phyloP scores from a whole-genome alignment of 2,113 vertebrate species.

The Hippocampus mohnikei region DNA sequence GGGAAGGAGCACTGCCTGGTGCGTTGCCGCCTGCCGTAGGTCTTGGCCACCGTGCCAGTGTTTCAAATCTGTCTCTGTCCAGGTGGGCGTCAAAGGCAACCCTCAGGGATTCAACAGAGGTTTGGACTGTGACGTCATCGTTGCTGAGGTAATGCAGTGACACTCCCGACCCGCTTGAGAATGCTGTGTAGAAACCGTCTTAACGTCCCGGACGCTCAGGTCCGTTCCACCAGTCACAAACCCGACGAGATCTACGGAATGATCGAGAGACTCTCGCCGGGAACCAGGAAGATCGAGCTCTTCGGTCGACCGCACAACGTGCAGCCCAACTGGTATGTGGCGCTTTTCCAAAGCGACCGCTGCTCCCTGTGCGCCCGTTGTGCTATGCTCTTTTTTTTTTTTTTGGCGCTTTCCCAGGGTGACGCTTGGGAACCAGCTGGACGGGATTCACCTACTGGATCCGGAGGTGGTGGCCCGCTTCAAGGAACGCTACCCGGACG shows the following conservation, averaged over 20 bases:
- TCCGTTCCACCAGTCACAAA: conserved; percentile 92
- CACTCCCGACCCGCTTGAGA: neutral
- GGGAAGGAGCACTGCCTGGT: conserved; percentile 93
- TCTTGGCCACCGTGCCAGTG: neutral
- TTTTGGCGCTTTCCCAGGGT: conserved; percentile 68
- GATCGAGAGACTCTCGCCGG: conserved; percentile 89
- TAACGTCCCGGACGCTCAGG: conserved; percentile 63
- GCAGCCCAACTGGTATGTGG: conserved; percentile 84
- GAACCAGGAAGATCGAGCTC: conserved; percentile 88
- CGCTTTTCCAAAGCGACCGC: neutral
- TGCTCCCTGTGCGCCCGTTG: neutral
- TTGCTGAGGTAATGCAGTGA: conserved; percentile 79
- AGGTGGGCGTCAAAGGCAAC: conserved; percentile 91
- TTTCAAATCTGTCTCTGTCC: conserved; percentile 1
- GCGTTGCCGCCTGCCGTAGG: neutral
- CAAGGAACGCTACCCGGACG: conserved; percentile 86
- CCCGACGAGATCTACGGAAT: conserved; percentile 94
- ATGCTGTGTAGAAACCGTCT: too few species aligned
- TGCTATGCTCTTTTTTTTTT: neutral
- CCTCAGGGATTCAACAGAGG: conserved; percentile 91
- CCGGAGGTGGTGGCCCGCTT: conserved; percentile 88
- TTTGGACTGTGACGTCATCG: conserved; percentile 89
- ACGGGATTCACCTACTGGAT: conserved; percentile 88
- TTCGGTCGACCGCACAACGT: conserved; percentile 92
- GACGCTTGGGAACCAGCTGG: conserved; percentile 88